Conservation (phyloP, 2,113 vertebrate genomes). For the Ailurus styani region DNA sequence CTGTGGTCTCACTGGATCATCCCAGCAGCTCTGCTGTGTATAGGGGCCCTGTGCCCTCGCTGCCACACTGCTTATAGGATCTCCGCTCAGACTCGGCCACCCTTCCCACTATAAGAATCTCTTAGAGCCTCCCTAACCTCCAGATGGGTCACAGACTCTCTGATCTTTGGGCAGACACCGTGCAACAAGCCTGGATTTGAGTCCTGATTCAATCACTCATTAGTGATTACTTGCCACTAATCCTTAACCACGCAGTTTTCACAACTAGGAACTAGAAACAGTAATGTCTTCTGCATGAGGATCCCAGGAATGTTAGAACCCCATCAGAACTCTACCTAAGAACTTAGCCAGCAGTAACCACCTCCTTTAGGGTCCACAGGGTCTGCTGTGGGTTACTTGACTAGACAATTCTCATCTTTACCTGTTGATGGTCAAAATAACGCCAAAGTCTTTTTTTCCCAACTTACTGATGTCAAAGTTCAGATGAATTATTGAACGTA, state of each 20-base stretch:
- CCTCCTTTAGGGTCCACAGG: neutral
- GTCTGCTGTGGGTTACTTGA: neutral
- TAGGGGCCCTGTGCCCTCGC: neutral
- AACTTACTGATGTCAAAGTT: neutral
- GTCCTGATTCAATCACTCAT: neutral
- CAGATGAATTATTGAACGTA: neutral
- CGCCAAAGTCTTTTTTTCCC: neutral
- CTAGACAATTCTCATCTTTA: neutral
- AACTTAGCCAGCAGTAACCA: neutral
- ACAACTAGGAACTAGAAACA: neutral
- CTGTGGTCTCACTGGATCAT: neutral
- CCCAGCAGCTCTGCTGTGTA: neutral
- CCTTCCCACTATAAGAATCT: neutral
- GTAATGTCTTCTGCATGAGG: neutral
- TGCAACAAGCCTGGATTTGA: neutral
- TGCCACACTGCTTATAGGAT: neutral
- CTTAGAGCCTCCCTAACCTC: neutral
- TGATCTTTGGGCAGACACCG: neutral
- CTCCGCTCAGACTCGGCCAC: neutral
- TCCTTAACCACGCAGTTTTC: neutral
- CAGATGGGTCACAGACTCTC: neutral
- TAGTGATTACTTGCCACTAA: neutral
- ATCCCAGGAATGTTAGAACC: neutral
- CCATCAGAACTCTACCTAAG: neutral
- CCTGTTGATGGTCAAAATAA: neutral